Base-by-base conservation (phyloP, 2,797 vertebrate species). In the Zalophus californianus region DNA sequence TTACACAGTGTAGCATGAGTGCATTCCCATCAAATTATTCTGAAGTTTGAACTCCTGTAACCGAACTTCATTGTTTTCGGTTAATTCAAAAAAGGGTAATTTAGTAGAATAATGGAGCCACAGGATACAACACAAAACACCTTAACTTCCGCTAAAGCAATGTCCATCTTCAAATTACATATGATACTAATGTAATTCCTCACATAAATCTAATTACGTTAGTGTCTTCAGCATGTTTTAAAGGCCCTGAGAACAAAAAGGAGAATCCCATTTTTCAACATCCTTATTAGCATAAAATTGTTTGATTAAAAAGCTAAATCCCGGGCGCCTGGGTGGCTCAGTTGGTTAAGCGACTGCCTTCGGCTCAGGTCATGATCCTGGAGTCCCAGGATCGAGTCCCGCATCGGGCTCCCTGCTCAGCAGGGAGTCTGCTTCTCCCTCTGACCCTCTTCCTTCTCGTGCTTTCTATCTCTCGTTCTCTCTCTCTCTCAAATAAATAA, bases 21-120 rank as follows among this genome's bases (percentile, higher is more conserved):
- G 86, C 14, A 73, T 41, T 88, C 68, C 13, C 54, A n/a, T 44
- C 35, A 91, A 93, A 90, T 29, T 93, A 90, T 15, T 93, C 50
- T 54, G 3, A 79, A 91, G 73, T 86, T 0, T 85, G n/a, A 97
- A 91, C 29, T 88, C 13, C 48, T n/a, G 0, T 14, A 12, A 89
- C 12, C 44, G 9, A 78, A 89, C 56, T 38, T 80, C 25, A 80
- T 38, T 60, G 9, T 41, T 94, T 72, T 90, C 70, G 85, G 38
- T 41, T 93, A 50, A 95, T 86, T 88, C 13, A 48, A 86, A 83
- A 84, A 72, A 32, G 11, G 6, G 14, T 32, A 91, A 85, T 48
- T 97, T 27, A 82, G 44, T 6, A 75, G 13, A 70, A 38, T 13
- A 79, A 78, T 2, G 35, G 50, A 94, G 18, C 6, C 38, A 94